Conservation (phyloP, 2,113 vertebrate genomes). For the Rana temporaria region DNA sequence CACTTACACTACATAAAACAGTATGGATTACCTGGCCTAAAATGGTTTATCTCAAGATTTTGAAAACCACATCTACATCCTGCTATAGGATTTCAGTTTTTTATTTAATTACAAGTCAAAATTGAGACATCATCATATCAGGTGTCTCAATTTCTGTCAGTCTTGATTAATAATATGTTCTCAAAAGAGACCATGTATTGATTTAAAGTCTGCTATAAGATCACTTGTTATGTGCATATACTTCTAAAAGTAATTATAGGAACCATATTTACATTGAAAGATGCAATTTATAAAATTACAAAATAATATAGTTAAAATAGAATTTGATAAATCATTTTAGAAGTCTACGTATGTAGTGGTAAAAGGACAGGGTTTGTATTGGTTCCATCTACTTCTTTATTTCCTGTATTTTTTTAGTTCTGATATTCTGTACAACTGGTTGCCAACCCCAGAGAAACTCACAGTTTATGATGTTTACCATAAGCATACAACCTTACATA, state of each 20-base stretch:
- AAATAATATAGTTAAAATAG: not conserved
- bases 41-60: conserved; percentile 29
- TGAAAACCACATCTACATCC: conserved; percentile 53
- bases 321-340: too few relatives aligned
- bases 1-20: conserved; percentile 46
- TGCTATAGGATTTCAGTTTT: conserved; percentile 52
- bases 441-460: too few relatives aligned
- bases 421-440: too few relatives aligned
- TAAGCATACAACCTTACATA: too few relatives aligned
- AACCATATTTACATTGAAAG: not conserved
- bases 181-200: conserved; percentile 47
- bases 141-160: conserved; percentile 52
- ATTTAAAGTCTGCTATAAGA: conserved; percentile 43
- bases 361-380: too few relatives aligned
- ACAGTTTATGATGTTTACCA: too few relatives aligned
- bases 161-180: conserved; percentile 53
- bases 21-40: conserved; percentile 31
- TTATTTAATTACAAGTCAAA: conserved; percentile 49
- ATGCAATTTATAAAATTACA: not conserved
- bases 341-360: too few relatives aligned
- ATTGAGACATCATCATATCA: conserved; percentile 50
- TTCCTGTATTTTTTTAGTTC: too few relatives aligned
- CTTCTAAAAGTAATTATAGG: conserved; percentile 10
- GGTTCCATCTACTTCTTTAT: too few relatives aligned
- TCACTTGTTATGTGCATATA: not conserved